Base-by-base conservation (phyloP, 2,888 invertebrate genomes). In the Lacanobia oleracea region DNA sequence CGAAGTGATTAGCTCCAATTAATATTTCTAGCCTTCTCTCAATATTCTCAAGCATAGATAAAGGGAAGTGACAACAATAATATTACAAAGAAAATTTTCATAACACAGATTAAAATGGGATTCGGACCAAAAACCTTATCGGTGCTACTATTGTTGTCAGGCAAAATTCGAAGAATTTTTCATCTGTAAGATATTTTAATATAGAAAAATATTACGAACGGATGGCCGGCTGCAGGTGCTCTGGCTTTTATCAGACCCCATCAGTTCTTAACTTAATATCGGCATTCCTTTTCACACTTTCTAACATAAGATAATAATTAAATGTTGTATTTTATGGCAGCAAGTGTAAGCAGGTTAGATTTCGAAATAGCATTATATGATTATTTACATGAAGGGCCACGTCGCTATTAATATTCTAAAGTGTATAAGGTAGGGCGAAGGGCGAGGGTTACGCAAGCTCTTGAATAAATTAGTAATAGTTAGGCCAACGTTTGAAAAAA, bases 381-480 rank as follows among this genome's bases (percentile, higher is more conserved):
- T 86, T 85, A 87, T 87, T 84, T 81, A 83, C 83, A 81, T 80
- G 75, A 80, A 85, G 84, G 86, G 87, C 84, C 79, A 70, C 73
- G 81, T 77, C 76, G 80, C 76, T 79, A 87, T 86, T 82, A 87
- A 86, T 86, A 86, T 86, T 86, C 79, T 77, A 86, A 82, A 83
- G 79, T 75, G 79, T 79, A 63, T 82, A 80, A 84, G 82, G 84
- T 79, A 84, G 79, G 80, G 80, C 84, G 86, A 86, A 85, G 86
- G 86, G 86, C 86, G 78, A 77, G 73, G 78, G 83, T 87, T 87
- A 84, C 86, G 78, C 73, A 87, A 87, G 81, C 81, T 85, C 74
- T 80, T 87, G 81, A 86, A 87, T 87, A 79, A 87, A 84, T 85
- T 87, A 85, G 71, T 85, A 76, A 86, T 86, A 86, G 85, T 83